Conservation (phyloP, 2,113 vertebrate species). For the Plestiodon gilberti region DNA sequence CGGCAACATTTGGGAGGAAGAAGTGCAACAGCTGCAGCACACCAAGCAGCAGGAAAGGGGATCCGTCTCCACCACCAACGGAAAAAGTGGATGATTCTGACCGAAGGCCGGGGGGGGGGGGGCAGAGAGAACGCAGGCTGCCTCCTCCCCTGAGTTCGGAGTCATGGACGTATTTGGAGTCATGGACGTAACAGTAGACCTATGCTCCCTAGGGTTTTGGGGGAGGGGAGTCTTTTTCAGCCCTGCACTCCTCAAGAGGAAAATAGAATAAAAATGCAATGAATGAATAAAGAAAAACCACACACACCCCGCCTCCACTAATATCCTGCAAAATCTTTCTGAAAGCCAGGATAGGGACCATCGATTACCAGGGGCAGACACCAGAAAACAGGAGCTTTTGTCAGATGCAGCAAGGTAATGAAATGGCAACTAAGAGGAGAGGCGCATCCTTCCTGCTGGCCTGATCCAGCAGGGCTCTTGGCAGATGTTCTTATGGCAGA, state of each 20-base stretch:
- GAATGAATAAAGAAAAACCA: too few species aligned
- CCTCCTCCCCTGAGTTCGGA: too few species aligned
- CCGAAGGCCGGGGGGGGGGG: not conserved
- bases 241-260: too few species aligned
- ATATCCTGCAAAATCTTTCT: not conserved
- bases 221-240: too few species aligned
- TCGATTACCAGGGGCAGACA: not conserved
- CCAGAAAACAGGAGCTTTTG: not conserved
- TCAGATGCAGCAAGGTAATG: not conserved
- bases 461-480: too few species aligned
- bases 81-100: not conserved
- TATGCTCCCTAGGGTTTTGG: too few species aligned
- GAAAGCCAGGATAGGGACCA: not conserved
- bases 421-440: not conserved
- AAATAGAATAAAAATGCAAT: too few species aligned
- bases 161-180: not conserved
- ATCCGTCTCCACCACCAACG: not conserved
- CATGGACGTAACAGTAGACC: not conserved
- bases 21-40: rapidly evolving
- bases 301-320: not conserved
- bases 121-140: not conserved
- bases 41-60: not conserved
- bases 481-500: too few species aligned
- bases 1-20: constrained; percentile 21
- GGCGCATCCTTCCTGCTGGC: too few species aligned